Percentiles rank a stretch among this genome's conserved stretches.
Evolutionary conservation across 2,113 vertebrate genomes (phyloP).

Genomic region (Todiramphus chloris): DNA sequence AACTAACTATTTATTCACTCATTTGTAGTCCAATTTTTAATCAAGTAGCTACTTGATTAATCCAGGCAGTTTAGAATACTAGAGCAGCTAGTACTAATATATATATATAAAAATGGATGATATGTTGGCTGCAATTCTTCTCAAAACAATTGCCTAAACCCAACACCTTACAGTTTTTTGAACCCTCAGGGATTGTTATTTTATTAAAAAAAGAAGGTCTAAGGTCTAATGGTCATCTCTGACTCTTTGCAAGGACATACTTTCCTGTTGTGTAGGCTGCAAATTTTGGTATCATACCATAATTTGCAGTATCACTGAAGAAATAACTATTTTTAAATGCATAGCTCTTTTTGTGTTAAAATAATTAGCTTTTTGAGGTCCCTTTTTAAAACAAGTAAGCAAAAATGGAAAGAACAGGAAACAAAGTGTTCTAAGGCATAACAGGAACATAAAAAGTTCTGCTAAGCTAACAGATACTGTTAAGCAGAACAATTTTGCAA

Average conservation of each 20-base stretch:
- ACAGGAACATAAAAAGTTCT: neutral
- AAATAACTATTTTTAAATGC: neutral
- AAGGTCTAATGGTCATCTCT: neutral
- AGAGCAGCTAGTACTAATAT: slow-evolving; percentile 69
- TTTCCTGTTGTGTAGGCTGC: neutral
- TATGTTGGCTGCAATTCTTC: slow-evolving; percentile 62
- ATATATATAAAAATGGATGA: slow-evolving; percentile 69
- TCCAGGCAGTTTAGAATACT: slow-evolving; percentile 73
- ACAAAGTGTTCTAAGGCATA: neutral
- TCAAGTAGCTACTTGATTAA: slow-evolving; percentile 76
- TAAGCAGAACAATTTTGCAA: neutral
- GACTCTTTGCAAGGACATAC: neutral
- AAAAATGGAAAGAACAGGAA: neutral
- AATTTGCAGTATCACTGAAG: neutral
- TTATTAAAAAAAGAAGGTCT: neutral
- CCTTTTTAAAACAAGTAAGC: neutral
- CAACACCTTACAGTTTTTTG: slow-evolving; percentile 46
- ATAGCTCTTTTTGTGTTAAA: neutral
- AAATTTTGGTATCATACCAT: neutral
- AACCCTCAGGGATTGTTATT: neutral
- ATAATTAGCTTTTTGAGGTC: neutral
- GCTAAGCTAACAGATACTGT: neutral
- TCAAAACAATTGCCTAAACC: slow-evolving; percentile 65
- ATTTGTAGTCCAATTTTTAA: slow-evolving; percentile 76
- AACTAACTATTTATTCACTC: slow-evolving; percentile 75